Evolutionary conservation across 1,140 invertebrate genomes (phyloP).

Genomic region (Zaprionus tsacasi): DNA sequence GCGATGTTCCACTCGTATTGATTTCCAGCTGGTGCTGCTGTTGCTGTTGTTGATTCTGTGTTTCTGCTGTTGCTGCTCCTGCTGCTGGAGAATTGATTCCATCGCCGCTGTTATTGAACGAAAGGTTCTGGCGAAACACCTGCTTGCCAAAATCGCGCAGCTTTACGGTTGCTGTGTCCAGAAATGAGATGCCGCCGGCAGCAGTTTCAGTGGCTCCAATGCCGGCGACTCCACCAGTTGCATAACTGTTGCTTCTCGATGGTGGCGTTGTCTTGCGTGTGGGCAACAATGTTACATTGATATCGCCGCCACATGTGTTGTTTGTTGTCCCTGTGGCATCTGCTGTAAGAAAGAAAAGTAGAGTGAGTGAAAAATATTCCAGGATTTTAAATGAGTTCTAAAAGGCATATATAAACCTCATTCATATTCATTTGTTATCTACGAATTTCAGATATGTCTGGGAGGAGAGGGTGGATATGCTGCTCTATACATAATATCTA

Average conservation of each 20-base stretch:
- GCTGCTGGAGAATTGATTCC: not conserved
- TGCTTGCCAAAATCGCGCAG: slow-evolving; percentile 76
- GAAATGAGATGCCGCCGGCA: slow-evolving; percentile 58
- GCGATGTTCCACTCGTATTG: slow-evolving; percentile 20
- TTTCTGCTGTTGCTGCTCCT: not conserved
- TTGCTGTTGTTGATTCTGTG: not conserved
- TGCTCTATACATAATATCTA: not conserved
- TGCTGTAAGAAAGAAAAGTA: not conserved
- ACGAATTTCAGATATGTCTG: too few relatives aligned
- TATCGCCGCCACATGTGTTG: slow-evolving; percentile 12
- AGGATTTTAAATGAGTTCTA: too few relatives aligned
- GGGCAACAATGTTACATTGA: slow-evolving; percentile 27
- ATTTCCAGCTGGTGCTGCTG: slow-evolving; percentile 19
- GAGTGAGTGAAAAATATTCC: not conserved
- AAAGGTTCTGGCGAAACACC: slow-evolving; percentile 80
- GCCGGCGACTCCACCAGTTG: slow-evolving; percentile 11
- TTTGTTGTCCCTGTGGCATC: slow-evolving; percentile 16
- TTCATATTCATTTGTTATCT: not conserved
- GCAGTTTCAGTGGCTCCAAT: slow-evolving; percentile 12
- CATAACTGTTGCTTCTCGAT: slow-evolving; percentile 22
- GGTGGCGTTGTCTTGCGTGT: slow-evolving; percentile 43
- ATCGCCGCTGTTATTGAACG: slow-evolving; percentile 70
- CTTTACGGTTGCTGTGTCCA: slow-evolving; percentile 77
- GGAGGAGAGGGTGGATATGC: too few relatives aligned
- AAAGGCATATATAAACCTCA: not conserved